Conservation (phyloP, 1,140 invertebrate species). For the Tetranychus urticae region DNA sequence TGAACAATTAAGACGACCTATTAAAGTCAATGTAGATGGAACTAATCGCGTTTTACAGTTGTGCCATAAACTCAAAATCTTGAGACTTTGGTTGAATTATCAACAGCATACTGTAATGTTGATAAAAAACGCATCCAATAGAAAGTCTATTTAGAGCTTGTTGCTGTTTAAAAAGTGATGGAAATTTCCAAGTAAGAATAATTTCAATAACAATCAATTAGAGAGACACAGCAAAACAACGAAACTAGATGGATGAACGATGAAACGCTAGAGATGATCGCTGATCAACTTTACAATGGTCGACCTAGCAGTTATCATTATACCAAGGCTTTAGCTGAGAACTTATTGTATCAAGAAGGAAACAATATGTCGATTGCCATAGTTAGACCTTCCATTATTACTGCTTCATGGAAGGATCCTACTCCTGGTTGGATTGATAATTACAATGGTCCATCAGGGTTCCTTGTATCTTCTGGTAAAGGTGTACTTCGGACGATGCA, state of each 20-base stretch:
- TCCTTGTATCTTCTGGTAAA: constrained; percentile 16
- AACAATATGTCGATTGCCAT: constrained; percentile 24
- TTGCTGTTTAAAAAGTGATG: neutral
- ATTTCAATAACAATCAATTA: too few species aligned
- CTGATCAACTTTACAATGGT: constrained; percentile 14
- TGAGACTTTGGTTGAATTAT: constrained; percentile 41
- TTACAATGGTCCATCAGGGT: constrained; percentile 19
- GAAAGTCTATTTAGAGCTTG: constrained; percentile 38
- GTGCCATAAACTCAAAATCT: constrained; percentile 1
- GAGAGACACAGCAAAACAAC: too few species aligned
- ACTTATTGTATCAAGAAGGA: constrained; percentile 19
- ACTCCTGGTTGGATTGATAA: constrained; percentile 24
- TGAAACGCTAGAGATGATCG: constrained; percentile 20
- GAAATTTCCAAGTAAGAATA: too few species aligned
- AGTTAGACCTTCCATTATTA: constrained; percentile 30
- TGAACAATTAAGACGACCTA: constrained; percentile 24
- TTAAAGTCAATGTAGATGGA: constrained; percentile 14
- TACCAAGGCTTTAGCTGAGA: constrained; percentile 25
- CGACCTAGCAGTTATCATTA: constrained; percentile 26
- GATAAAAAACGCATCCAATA: constrained; percentile 19
- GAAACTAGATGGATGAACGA: constrained; percentile 23
- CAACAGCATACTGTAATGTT: constrained; percentile 54
- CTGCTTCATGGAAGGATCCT: constrained; percentile 29
- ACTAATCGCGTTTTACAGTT: constrained; percentile 10
- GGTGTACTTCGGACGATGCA: constrained; percentile 17